These are phyloP conservation scores for Anastrepha ludens DNA, from an alignment of 1,140 invertebrate genomes.

Conservation along the genomic window DNA sequence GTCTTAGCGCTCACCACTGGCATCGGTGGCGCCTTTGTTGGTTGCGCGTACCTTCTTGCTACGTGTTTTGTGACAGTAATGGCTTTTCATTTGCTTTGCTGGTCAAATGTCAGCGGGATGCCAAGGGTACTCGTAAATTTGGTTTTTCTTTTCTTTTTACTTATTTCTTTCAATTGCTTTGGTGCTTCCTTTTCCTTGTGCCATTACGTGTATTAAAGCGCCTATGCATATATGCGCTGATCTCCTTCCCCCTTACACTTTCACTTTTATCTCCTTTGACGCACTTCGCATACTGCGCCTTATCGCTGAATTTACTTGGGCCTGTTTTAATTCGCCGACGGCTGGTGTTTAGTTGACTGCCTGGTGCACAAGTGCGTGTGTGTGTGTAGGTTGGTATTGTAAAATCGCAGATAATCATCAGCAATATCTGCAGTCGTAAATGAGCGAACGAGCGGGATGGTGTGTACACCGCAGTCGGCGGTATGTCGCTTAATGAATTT, in stretches of 20 bases:
- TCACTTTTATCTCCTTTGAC: constrained; percentile 34
- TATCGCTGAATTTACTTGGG: not conserved
- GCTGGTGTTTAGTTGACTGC: constrained; percentile 20
- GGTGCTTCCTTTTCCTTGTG: not conserved
- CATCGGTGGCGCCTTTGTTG: not conserved
- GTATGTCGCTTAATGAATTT: constrained; percentile 54
- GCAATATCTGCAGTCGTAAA: constrained; percentile 28
- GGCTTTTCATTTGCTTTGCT: constrained; percentile 43
- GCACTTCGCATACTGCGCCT: constrained; percentile 2
- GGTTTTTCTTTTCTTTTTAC: not conserved
- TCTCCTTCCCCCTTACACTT: not conserved
- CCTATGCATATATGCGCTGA: not conserved
- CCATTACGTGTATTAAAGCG: not conserved
- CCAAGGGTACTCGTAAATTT: constrained; percentile 18
- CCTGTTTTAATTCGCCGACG: not conserved
- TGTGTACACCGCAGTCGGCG: constrained; percentile 2
- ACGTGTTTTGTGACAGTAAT: constrained; percentile 15
- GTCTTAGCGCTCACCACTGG: not conserved
- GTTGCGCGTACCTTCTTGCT: not conserved
- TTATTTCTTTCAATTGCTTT: not conserved
- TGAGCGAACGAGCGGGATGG: constrained; percentile 40
- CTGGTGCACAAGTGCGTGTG: not conserved
- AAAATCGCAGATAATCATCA: constrained; percentile 45
- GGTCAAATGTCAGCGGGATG: constrained; percentile 32
- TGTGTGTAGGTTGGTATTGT: not conserved